These are phyloP conservation scores for human DNA, from an alignment of 2,113 vertebrate genomes.

Conservation along the genomic window DNA sequence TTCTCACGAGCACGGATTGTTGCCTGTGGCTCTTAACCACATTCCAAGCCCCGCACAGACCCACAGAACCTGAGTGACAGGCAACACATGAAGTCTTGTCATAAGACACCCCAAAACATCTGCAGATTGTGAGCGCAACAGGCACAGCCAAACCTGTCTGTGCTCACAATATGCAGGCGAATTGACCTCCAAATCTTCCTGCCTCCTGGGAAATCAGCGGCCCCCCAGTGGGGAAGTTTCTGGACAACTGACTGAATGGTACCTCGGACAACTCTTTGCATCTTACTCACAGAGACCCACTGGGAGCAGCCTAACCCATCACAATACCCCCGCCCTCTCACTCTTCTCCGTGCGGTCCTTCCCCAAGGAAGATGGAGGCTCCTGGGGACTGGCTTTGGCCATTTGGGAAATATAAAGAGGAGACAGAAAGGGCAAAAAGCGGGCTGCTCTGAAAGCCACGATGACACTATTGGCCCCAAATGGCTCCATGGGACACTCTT, in stretches of 20 bases:
- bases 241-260: neutral
- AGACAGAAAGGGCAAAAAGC: neutral
- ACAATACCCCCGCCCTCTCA: too few relatives aligned
- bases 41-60: neutral
- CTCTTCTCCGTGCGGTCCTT: neutral
- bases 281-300: neutral
- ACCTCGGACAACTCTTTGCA: conserved; percentile 51
- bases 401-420: neutral
- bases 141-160: neutral
- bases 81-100: neutral
- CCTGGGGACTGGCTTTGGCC: neutral
- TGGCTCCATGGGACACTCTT: neutral
- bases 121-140: neutral
- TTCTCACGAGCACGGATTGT: neutral
- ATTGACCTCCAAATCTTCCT: neutral
- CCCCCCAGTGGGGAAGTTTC: neutral
- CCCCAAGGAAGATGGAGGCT: neutral
- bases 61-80: neutral
- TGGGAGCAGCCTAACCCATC: neutral
- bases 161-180: too few relatives aligned
- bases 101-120: neutral
- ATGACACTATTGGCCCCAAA: neutral
- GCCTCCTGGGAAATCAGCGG: neutral
- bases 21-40: neutral
- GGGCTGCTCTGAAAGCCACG: neutral